Evolutionary conservation across 2,113 vertebrate species (phyloP).

Genomic region (Regulus satrapa): DNA sequence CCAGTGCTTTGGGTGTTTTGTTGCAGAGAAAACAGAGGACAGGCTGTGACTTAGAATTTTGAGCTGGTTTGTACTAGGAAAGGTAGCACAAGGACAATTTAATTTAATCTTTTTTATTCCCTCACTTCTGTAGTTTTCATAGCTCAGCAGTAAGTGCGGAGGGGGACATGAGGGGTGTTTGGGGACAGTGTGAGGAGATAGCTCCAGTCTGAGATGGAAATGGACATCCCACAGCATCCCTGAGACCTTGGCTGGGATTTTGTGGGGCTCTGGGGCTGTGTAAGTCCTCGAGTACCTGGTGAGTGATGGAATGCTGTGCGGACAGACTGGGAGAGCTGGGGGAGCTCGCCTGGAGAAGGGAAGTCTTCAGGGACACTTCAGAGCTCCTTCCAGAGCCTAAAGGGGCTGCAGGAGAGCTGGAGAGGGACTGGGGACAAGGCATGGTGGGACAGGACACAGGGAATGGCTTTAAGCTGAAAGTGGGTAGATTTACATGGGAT

Average conservation of each 20-base stretch:
- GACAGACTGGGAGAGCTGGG: neutral
- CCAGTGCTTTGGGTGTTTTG: neutral
- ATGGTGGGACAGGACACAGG: neutral
- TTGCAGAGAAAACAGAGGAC: neutral
- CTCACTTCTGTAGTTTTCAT: neutral
- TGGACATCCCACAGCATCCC: no score
- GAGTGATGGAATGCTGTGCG: neutral
- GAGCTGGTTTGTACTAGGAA: neutral
- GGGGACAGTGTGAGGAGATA: neutral
- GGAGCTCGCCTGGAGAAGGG: neutral
- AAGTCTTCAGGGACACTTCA: fast-evolving
- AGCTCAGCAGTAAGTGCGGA: neutral
- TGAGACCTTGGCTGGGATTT: neutral
- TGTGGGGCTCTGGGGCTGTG: neutral
- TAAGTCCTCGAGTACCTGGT: fast-evolving
- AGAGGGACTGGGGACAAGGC: neutral
- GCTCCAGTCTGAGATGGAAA: neutral
- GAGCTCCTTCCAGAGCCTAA: fast-evolving
- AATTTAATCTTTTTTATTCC: neutral
- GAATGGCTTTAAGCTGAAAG: neutral
- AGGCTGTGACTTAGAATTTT: neutral
- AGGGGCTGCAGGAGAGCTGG: neutral
- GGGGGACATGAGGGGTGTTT: neutral
- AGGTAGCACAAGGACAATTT: neutral
- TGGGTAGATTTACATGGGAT: fast-evolving